Evolutionary conservation across 2,113 vertebrate species (phyloP).

Genomic region (Corythornis madagascariensis): DNA sequence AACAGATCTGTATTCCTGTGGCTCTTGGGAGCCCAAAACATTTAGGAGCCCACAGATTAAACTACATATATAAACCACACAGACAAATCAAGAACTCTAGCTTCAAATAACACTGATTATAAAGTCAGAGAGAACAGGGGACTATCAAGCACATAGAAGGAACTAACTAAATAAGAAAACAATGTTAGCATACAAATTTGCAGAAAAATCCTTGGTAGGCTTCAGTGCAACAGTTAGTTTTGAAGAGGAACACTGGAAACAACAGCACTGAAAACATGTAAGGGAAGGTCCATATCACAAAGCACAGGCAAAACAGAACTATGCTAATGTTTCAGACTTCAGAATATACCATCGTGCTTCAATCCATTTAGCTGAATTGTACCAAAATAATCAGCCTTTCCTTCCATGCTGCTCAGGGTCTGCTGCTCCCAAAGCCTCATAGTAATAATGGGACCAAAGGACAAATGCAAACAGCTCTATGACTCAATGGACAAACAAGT

Average conservation of each 20-base stretch:
- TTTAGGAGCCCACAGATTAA: neutral
- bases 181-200: neutral
- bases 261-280: neutral
- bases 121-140: neutral
- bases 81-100: neutral
- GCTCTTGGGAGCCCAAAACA: neutral
- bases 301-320: neutral
- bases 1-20: neutral
- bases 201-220: neutral
- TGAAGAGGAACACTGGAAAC: neutral
- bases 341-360: neutral
- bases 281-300: neutral
- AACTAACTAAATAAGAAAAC: neutral
- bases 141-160: neutral
- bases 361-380: neutral
- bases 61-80: neutral
- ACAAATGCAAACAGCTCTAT: neutral
- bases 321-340: neutral
- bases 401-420: neutral
- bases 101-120: neutral
- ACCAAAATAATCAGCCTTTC: neutral
- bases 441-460: neutral
- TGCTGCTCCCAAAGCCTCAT: neutral
- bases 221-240: neutral
- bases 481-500: neutral